These are phyloP conservation scores for Agrilus planipennis DNA, from an alignment of 1,140 invertebrate species.

Conservation along the genomic window DNA sequence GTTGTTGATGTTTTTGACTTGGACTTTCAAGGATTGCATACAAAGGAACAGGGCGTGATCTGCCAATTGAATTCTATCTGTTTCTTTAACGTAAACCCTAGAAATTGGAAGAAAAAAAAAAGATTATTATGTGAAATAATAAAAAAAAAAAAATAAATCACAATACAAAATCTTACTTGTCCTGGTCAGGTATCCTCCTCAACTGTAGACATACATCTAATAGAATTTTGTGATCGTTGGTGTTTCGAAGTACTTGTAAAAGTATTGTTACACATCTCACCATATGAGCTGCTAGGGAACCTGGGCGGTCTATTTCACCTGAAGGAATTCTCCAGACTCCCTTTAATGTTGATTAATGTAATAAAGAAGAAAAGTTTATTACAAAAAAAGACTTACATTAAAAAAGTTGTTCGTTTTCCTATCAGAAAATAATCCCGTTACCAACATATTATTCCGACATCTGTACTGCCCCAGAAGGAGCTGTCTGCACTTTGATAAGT, in stretches of 20 bases:
- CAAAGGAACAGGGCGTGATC: conserved; percentile 61
- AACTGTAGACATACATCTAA: conserved; percentile 69
- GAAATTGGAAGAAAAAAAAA: too few species aligned
- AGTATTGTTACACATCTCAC: conserved; percentile 68
- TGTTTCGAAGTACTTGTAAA: conserved; percentile 66
- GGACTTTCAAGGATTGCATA: conserved; percentile 45
- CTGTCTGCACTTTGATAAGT: conserved; percentile 56
- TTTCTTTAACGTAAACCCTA: conserved; percentile 68
- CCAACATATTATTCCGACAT: conserved; percentile 46
- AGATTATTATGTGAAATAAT: too few species aligned
- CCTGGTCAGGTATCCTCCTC: conserved; percentile 64
- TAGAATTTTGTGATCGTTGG: conserved; percentile 69
- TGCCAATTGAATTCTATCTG: conserved; percentile 62
- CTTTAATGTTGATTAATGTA: conserved; percentile 31
- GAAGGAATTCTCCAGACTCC: conserved; percentile 86
- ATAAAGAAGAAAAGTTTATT: neutral
- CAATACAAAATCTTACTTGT: conserved; percentile 46
- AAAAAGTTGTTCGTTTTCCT: conserved; percentile 81
- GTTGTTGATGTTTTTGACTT: conserved; percentile 24
- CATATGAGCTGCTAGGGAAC: conserved; percentile 86
- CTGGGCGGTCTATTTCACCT: conserved; percentile 80
- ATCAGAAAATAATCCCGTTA: conserved; percentile 74
- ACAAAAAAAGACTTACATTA: conserved; percentile 44
- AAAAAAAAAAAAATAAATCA: conserved; percentile 10
- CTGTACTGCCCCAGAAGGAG: conserved; percentile 56